Evolutionary conservation across 2,888 invertebrate genomes (phyloP).

Genomic region (Morpho achilles): DNA sequence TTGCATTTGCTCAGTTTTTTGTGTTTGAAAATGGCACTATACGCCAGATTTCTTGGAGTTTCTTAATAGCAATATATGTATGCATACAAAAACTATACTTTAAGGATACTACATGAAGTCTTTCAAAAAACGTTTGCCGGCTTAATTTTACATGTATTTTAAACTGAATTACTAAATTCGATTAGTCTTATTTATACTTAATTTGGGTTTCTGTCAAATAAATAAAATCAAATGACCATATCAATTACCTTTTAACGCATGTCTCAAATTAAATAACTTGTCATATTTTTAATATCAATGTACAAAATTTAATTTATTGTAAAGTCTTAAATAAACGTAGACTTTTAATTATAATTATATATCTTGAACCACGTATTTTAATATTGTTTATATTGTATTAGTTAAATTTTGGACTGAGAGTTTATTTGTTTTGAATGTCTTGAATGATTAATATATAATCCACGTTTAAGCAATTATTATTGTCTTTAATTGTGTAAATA

Average conservation of each 20-base stretch:
- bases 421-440: conserved; percentile 2
- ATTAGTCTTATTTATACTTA: too few species aligned
- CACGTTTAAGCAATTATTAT: conserved; percentile 17
- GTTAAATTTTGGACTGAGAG: conserved; percentile 39
- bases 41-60: background rate
- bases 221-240: too few species aligned
- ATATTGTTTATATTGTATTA: conserved; percentile 30
- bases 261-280: too few species aligned
- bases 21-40: background rate
- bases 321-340: background rate
- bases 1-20: conserved; percentile 60
- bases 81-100: too few species aligned
- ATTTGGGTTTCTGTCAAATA: too few species aligned
- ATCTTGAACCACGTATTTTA: conserved; percentile 23
- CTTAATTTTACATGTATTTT: too few species aligned
- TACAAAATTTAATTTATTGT: background rate
- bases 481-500: conserved; percentile 67
- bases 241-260: too few species aligned
- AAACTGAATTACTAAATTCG: too few species aligned
- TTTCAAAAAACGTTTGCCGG: too few species aligned
- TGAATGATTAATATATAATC: conserved; percentile 36
- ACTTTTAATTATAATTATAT: conserved; percentile 15
- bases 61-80: too few species aligned
- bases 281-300: too few species aligned
- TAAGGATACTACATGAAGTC: too few species aligned